Evolutionary conservation across 2,113 vertebrate species (phyloP), one percentile per base, ranked within the genome.

Genomic region (Potamarius usumacintae): DNA sequence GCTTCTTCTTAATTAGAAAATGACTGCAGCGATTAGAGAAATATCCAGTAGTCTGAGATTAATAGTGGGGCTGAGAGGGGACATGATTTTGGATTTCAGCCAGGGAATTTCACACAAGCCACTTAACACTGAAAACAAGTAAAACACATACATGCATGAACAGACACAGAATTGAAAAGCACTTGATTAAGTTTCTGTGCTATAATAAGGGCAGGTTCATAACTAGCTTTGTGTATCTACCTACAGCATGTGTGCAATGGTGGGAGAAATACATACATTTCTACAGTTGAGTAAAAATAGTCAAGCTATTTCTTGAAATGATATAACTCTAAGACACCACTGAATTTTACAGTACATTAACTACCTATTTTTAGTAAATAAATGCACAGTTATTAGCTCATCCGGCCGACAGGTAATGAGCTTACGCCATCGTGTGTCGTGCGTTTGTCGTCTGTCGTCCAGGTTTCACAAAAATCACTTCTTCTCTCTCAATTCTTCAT

Each of bases 11-110:
- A 88, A 85, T 74, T 69, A 69, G 65, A 72, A 74, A 85, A 88
- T 85, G 84, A 72, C 84, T 27, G 10, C 30, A 72, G 63, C 82
- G 82, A 74, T 88, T 85, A 71, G 60, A 65, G 79, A 69, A 86
- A 60, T 81, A 71, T 86, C 88, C 27, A 82, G 83, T 48, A 85
- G 78, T 88, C 52, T 85, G 86, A 89, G 86, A 88, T 88, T 81
- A 88, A 89, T 89, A 25, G 42, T 52, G 69, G 77, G 63, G 58
- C 85, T 65, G 78, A 83, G 53, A 76, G 81, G 84, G 62, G 84
- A 62, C n/a, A 69, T 67, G 84, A 86, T 79, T 85, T 77, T 74
- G 85, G 74, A 58, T 72, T 83, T 52, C 27, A 71, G 63, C 79
- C 76, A 65, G 57, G 77, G 83, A 85, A 82, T 77, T 90, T 88